These are phyloP conservation scores for Cephus rjabovi DNA, from an alignment of 2,888 invertebrate species.

Conservation along the genomic window DNA sequence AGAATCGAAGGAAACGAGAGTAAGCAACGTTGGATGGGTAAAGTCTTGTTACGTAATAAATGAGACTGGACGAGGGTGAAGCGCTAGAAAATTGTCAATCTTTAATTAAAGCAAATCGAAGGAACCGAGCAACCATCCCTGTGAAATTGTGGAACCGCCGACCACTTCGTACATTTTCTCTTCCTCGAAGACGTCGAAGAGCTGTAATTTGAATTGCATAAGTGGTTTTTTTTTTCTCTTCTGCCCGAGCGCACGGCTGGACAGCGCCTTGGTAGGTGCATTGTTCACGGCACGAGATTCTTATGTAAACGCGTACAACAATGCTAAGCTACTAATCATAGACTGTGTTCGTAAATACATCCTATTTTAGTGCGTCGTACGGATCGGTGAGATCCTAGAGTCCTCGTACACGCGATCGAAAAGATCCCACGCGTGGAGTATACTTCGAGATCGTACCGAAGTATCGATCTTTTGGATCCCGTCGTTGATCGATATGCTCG, in stretches of 20 bases:
- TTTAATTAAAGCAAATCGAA: not conserved
- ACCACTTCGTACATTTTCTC: not conserved
- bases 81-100: not conserved
- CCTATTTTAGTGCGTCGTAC: not conserved
- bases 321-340: conserved; percentile 52
- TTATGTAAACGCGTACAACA: conserved; percentile 58
- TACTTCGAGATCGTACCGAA: not conserved
- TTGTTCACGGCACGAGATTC: conserved; percentile 50
- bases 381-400: not conserved
- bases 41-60: not conserved
- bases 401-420: not conserved
- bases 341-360: conserved; percentile 4
- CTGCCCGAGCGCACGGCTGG: conserved; percentile 34
- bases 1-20: not conserved
- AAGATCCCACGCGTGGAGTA: not conserved
- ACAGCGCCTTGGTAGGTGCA: conserved; percentile 35
- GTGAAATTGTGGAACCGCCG: not conserved
- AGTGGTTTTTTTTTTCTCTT: conserved; percentile 32
- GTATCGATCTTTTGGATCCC: not conserved
- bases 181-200: conserved; percentile 17
- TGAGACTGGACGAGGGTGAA: not conserved
- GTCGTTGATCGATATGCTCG: not conserved
- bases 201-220: conserved; percentile 49
- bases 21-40: not conserved
- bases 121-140: not conserved